Evolutionary conservation across 2,888 invertebrate species (phyloP).

Genomic region (Lasioglossum zephyrum): DNA sequence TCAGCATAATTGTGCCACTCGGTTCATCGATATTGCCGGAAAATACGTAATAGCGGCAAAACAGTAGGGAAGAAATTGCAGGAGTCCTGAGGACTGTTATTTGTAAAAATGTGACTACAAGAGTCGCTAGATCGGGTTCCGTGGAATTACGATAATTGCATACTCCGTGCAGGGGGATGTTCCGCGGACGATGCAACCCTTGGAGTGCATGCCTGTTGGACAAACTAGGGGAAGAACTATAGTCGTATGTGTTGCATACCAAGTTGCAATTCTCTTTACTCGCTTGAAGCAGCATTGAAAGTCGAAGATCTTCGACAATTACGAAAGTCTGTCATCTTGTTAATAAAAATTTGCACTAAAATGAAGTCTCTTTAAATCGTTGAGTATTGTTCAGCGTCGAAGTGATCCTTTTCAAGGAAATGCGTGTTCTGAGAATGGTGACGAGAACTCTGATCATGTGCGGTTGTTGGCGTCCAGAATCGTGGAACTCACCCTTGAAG

Average conservation of each 20-base stretch:
- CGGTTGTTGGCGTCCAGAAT: conserved; percentile 64
- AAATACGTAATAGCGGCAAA: no score
- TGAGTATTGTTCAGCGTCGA: neutral
- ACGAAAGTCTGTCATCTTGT: neutral
- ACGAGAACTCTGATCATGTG: conserved; percentile 42
- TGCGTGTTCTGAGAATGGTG: conserved; percentile 46
- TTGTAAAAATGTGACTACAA: neutral
- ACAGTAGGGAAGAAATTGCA: neutral
- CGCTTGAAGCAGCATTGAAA: no score
- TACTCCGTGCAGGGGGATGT: neutral
- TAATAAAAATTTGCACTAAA: neutral
- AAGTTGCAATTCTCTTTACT: no score
- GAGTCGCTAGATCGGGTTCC: neutral
- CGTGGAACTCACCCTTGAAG: conserved; percentile 54
- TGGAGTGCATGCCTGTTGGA: neutral
- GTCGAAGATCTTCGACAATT: no score
- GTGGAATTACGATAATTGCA: conserved; percentile 7
- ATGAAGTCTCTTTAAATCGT: neutral
- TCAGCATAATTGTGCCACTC: neutral
- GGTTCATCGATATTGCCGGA: neutral
- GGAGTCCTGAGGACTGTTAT: neutral
- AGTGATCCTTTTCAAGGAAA: neutral
- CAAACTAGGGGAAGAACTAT: neutral
- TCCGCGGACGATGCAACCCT: neutral
- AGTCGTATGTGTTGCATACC: neutral